Evolutionary conservation across 1,140 invertebrate species (phyloP).

Genomic region (Drosophila quadrilineata): DNA sequence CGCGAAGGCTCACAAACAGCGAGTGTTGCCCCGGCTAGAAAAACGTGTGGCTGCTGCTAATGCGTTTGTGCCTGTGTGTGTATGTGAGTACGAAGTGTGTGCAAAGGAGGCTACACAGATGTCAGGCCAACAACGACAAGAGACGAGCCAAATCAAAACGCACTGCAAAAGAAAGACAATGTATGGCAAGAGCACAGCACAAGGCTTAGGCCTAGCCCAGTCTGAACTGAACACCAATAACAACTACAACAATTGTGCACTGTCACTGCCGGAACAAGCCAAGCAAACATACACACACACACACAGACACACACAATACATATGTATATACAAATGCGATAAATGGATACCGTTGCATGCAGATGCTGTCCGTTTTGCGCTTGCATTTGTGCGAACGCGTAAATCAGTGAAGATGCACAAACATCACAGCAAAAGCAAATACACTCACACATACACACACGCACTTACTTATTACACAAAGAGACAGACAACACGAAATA

Average conservation of each 20-base stretch:
- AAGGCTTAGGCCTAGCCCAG: too few relatives aligned
- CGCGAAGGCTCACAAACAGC: constrained; percentile 23
- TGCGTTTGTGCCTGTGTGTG: background rate
- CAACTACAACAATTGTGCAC: constrained; percentile 18
- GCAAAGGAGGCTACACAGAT: constrained; percentile 41
- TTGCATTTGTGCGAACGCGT: constrained; percentile 14
- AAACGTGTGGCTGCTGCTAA: constrained; percentile 39
- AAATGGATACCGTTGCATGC: constrained; percentile 40
- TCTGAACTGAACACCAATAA: too few relatives aligned
- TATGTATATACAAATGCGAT: background rate
- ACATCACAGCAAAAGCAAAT: background rate
- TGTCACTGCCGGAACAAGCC: constrained; percentile 20
- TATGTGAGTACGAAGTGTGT: constrained; percentile 14
- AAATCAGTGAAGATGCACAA: constrained; percentile 30
- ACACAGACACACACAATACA: background rate
- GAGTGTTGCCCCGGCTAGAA: constrained; percentile 48
- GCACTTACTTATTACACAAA: constrained; percentile 9
- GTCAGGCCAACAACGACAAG: constrained; percentile 30
- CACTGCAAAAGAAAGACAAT: constrained; percentile 23
- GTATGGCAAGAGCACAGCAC: constrained; percentile 14
- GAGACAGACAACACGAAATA: constrained; percentile 27
- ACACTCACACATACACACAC: constrained; percentile 4
- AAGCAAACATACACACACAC: background rate
- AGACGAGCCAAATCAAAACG: constrained; percentile 40
- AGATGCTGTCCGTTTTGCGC: constrained; percentile 19